These are phyloP conservation scores for Sarcophilus harrisii DNA, from an alignment of 2,797 vertebrate genomes.

Conservation along the genomic window DNA sequence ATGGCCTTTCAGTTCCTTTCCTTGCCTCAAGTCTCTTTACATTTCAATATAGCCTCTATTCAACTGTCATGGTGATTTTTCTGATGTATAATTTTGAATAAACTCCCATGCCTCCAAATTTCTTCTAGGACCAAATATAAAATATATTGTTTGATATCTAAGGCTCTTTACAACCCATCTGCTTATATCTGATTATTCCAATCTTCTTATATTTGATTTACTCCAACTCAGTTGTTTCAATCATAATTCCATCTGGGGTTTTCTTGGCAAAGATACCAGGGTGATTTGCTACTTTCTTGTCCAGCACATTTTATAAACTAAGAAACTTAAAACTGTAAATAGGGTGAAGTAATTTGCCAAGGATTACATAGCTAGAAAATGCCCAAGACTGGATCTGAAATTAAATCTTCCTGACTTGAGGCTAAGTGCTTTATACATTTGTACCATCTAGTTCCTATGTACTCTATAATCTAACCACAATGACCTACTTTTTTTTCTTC, in stretches of 20 bases:
- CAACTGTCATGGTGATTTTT: background rate
- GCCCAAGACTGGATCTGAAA: background rate
- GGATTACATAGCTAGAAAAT: background rate
- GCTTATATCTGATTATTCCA: background rate
- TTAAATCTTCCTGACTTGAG: background rate
- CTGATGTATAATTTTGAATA: background rate
- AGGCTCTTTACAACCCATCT: background rate
- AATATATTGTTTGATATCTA: background rate
- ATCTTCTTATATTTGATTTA: background rate
- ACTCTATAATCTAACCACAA: background rate
- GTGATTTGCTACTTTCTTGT: background rate
- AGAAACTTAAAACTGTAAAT: background rate
- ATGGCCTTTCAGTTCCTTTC: background rate
- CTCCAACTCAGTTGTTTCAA: background rate
- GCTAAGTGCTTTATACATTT: background rate
- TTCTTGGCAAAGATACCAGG: background rate
- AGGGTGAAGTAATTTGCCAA: background rate
- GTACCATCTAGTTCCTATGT: background rate
- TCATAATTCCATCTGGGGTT: background rate
- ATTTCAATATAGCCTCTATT: background rate
- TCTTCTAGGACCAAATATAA: background rate
- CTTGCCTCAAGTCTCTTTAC: background rate
- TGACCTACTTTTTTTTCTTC: background rate
- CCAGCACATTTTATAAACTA: background rate
- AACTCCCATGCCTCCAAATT: background rate